phyloP scores from a whole-genome alignment of 2,113 vertebrate genomes.

The Anguilla rostrata region DNA sequence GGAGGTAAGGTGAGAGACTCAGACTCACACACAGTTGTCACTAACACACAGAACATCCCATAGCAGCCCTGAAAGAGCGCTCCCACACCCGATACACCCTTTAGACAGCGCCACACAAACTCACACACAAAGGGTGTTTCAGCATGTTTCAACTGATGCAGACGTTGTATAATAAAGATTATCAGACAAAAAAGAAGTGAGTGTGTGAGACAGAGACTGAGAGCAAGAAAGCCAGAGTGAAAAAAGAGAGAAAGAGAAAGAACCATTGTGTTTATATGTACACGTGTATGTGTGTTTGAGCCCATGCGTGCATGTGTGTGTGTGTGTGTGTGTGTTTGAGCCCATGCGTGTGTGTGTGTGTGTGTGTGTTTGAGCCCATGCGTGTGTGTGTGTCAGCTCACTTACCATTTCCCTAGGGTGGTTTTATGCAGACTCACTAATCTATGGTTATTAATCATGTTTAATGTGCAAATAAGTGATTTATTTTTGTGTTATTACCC shows the following conservation, averaged over 20 bases:
- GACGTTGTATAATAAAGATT: too few species aligned
- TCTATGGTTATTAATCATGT: not conserved
- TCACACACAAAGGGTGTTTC: too few species aligned
- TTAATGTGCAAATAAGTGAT: constrained; percentile 1
- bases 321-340: not conserved
- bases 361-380: not conserved
- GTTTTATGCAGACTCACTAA: not conserved
- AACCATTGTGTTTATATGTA: not conserved
- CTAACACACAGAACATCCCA: too few species aligned
- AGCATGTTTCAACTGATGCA: too few species aligned
- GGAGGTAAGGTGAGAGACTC: too few species aligned
- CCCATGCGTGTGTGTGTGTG: not conserved
- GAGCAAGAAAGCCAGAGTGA: not conserved
- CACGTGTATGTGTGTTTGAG: not conserved
- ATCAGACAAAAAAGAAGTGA: not conserved
- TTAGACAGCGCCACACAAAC: too few species aligned
- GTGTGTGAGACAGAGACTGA: constrained; percentile 11
- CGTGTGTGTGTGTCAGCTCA: not conserved
- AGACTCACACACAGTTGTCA: too few species aligned
- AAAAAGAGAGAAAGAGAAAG: not conserved
- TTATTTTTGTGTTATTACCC: not conserved
- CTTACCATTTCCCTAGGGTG: not conserved
- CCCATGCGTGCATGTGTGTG: too few species aligned
- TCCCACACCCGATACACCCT: too few species aligned
- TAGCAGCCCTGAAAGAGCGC: too few species aligned